A percentile compares a stretch with the other conserved stretches of the same genome.
These are phyloP conservation scores for Steinernema hermaphroditum DNA, from an alignment of 2,888 invertebrate genomes.

Conservation along the genomic window DNA sequence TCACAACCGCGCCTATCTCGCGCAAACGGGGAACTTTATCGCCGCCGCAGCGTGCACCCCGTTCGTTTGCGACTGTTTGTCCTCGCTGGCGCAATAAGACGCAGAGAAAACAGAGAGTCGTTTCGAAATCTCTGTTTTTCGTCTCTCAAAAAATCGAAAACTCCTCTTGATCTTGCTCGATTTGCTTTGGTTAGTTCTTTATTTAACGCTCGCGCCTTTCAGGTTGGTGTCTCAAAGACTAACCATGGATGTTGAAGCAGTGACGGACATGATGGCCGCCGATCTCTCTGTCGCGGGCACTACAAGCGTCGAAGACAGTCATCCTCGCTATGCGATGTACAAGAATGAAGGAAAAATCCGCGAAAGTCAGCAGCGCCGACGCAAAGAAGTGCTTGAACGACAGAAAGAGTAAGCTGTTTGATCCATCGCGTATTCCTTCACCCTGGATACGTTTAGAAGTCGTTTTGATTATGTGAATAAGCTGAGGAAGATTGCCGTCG, in stretches of 20 bases:
- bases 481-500: slow-evolving; percentile 28
- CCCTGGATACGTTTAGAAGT: slow-evolving; percentile 17
- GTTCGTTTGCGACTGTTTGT: no score
- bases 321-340: slow-evolving; percentile 37
- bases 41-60: no score
- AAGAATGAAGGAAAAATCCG: slow-evolving; percentile 45
- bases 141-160: no score
- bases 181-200: no score
- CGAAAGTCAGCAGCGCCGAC: slow-evolving; percentile 52
- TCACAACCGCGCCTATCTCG: no score
- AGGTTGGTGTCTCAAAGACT: background rate
- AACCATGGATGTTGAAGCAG: background rate
- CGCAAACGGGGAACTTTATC: no score
- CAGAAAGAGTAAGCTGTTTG: slow-evolving; percentile 40
- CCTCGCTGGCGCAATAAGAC: no score
- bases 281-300: background rate
- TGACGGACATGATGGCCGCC: background rate
- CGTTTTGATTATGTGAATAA: slow-evolving; percentile 35
- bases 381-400: slow-evolving; percentile 50
- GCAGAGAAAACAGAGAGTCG: no score
- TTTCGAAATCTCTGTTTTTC: no score
- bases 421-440: background rate
- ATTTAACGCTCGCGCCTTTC: no score
- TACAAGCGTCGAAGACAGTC: slow-evolving; percentile 8
- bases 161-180: no score